Base-by-base conservation (phyloP, 1,140 invertebrate genomes). In the Bombyx mandarina region DNA sequence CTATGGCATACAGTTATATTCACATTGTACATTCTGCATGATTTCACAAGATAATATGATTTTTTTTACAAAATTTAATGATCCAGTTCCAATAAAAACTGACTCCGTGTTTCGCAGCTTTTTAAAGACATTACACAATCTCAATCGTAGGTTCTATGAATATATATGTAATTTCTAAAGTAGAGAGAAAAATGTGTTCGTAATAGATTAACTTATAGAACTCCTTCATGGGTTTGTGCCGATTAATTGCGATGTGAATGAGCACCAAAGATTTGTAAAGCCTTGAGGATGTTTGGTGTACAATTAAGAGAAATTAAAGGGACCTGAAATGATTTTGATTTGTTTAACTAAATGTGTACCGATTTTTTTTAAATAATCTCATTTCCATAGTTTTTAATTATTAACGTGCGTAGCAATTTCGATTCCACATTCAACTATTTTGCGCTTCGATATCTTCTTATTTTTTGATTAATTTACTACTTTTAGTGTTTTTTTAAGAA, bases 241-340 rank as follows among this genome's bases (percentile, higher is more conserved):
- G 81, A 81, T 73, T 75, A 73, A 73, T 77, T 80, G 77, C 70
- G 75, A 82, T 80, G 75, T 86, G 75, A 77, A 84, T 82, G 75
- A 79, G 77, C 82, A 86, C 82, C 82, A 86, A 86, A 86, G 82
- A 86, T 84, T 82, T 84, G 78, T 82, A 77, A 81, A 80, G 77
- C 75, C 78, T 80, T 77, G 70, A 79, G 67, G 71, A 79, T 73
- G 71, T 86, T 82, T 83, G 84, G 81, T 80, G 70, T 77, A 85
- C 78, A 82, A 79, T 79, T 86, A 86, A 84, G 79, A 79, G 71
- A 82, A 86, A 82, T 83, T 82, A 77, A 80, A 80, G 80, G 82
- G 82, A 83, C 80, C 82, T 83, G 80, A 83, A 86, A 79, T 78
- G 69, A 81, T 78, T 79, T 79, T 79, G 76, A 82, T 78, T 78